phyloP scores from a whole-genome alignment of 2,797 vertebrate species.

The Stomatorhinus walkeri region DNA sequence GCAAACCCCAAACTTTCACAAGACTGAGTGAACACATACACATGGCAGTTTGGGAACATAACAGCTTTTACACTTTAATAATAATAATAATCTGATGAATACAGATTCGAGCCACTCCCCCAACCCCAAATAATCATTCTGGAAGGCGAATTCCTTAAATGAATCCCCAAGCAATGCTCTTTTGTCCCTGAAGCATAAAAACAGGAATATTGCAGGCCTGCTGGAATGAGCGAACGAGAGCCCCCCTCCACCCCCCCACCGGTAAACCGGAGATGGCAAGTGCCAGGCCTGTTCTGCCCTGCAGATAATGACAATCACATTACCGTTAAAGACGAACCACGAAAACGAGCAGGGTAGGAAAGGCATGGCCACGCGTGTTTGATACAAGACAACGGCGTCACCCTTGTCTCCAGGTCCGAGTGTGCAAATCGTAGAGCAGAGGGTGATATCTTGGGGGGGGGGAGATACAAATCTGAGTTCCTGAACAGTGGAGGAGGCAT shows the following conservation, averaged over 20 bases:
- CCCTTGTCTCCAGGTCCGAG: slow-evolving; percentile 29
- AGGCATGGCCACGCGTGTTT: slow-evolving; percentile 16
- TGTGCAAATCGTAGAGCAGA: slow-evolving; percentile 27
- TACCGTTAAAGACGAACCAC: slow-evolving; percentile 28
- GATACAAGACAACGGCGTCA: not conserved
- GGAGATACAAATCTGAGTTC: not conserved
- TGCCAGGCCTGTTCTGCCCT: slow-evolving; percentile 37
- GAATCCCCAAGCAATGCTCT: slow-evolving; percentile 42
- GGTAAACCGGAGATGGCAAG: slow-evolving; percentile 21
- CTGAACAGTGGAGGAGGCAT: not conserved
- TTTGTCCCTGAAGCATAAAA: slow-evolving; percentile 43
- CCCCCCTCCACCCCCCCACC: slow-evolving; percentile 14
- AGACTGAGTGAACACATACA: slow-evolving; percentile 45
- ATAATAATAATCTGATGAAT: not conserved
- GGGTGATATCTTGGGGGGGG: not conserved
- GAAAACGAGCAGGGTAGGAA: slow-evolving; percentile 24
- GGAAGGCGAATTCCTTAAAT: slow-evolving; percentile 38
- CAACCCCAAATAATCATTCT: not conserved
- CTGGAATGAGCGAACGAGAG: slow-evolving; percentile 32
- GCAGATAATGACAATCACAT: slow-evolving; percentile 43
- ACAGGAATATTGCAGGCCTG: slow-evolving; percentile 47
- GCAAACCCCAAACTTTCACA: slow-evolving; percentile 31
- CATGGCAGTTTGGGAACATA: not conserved
- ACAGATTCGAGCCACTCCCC: not conserved
- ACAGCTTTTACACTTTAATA: slow-evolving; percentile 19